Evolutionary conservation across 2,113 vertebrate genomes (phyloP).

Genomic region (Fregata magnificens): DNA sequence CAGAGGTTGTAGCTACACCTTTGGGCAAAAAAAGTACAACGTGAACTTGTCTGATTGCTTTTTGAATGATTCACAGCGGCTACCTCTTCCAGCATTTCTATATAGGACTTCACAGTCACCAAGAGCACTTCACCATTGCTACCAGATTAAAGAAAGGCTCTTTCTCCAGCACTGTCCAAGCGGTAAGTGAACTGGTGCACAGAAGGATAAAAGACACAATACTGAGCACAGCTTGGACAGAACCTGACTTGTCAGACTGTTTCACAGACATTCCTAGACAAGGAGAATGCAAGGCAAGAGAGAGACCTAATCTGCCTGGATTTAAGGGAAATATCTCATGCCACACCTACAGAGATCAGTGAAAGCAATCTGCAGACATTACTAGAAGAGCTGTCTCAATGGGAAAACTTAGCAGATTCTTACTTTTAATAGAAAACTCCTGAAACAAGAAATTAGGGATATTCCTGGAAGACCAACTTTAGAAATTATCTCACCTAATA

Average conservation of each 20-base stretch:
- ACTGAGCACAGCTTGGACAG: not conserved
- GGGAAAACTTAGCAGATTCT: not conserved
- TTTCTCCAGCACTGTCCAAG: not conserved
- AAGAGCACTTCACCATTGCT: not conserved
- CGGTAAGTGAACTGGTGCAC: not conserved
- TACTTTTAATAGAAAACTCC: not conserved
- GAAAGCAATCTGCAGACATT: not conserved
- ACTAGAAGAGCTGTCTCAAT: not conserved
- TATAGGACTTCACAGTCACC: not conserved
- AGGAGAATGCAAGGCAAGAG: not conserved
- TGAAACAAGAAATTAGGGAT: not conserved
- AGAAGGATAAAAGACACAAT: not conserved
- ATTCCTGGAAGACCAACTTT: not conserved
- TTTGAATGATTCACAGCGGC: not conserved
- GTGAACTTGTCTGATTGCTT: not conserved
- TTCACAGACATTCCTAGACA: not conserved
- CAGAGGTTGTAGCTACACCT: not conserved
- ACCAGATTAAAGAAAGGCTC: not conserved
- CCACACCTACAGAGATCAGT: not conserved
- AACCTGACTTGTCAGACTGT: not conserved
- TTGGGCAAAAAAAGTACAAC: not conserved
- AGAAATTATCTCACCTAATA: not conserved
- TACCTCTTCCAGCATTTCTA: not conserved
- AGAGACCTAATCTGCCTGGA: not conserved
- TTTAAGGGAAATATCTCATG: not conserved